These are phyloP conservation scores for Arbacia lixula DNA, from an alignment of 53 echinoderm and acorn worm genomes.

Conservation along the genomic window DNA sequence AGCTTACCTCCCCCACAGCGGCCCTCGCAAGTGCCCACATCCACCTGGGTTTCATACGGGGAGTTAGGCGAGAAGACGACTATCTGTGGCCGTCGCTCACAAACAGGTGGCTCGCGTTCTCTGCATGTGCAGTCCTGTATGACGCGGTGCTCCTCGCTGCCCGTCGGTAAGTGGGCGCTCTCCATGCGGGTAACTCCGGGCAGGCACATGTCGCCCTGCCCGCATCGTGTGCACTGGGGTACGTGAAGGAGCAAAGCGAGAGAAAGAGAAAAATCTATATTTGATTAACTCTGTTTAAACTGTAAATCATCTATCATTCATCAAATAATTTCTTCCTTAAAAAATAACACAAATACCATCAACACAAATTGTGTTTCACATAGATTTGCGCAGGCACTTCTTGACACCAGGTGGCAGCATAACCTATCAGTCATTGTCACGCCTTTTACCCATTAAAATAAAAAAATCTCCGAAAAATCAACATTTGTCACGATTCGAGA, in stretches of 20 bases:
- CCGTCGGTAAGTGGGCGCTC: conserved; percentile 18
- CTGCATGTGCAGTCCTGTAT: conserved; percentile 25
- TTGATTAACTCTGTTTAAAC: too few species aligned
- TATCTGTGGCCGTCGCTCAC: conserved; percentile 19
- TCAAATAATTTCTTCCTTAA: too few species aligned
- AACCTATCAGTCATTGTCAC: too few species aligned
- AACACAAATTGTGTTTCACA: too few species aligned
- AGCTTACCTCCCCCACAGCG: conserved; percentile 37
- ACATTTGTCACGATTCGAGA: too few species aligned
- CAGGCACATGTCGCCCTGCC: conserved; percentile 20
- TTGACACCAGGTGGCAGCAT: too few species aligned
- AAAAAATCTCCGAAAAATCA: too few species aligned
- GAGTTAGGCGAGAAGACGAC: conserved; percentile 46
- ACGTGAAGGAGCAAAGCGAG: not conserved
- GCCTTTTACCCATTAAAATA: too few species aligned
- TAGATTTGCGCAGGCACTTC: too few species aligned
- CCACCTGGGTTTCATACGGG: conserved; percentile 46
- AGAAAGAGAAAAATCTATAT: not conserved
- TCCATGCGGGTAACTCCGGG: conserved; percentile 18
- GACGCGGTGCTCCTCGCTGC: conserved; percentile 38
- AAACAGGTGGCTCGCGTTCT: conserved; percentile 11
- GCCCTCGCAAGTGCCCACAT: conserved; percentile 56
- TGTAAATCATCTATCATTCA: too few species aligned
- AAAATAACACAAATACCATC: too few species aligned
- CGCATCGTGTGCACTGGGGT: conserved; percentile 24